Evolutionary conservation across 2,113 vertebrate species (phyloP), one percentile per base, ranked within the genome.

Genomic region (Psittacara wagleri): DNA sequence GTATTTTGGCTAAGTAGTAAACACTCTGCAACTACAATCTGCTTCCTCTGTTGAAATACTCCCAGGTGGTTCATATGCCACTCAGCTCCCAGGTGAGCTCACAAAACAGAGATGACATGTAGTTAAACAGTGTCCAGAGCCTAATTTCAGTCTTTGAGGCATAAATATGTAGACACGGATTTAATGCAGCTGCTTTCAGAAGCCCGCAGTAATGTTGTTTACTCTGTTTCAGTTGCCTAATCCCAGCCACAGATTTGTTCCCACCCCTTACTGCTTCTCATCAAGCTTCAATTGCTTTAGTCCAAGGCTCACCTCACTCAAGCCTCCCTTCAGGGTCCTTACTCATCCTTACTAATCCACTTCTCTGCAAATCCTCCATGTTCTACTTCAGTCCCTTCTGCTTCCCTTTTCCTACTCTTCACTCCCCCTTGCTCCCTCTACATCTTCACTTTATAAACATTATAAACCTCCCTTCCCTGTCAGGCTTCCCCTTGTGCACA

Each of bases 281-380:
- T 8, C 43, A 69, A 29, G 15, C 4, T 8, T 9, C 51, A n/a
- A 0, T 0, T 7, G 33, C 57, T 68, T 31, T 67, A 18, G 5
- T 70, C 68, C 44, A 63, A 48, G 41, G 20, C 59, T 69, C 68
- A 25, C 19, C 46, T 66, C 73, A 8, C n/a, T 37, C 49, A 17
- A 28, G 19, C 39, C n/a, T 83, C 51, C 43, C 33, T 52, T 16
- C 27, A 49, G 37, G 37, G 12, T 49, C 62, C 7, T 19, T 44
- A 5, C 24, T n/a, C 19, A 11, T 2, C 15, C 69, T 67, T 57
- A 22, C 31, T 57, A 91, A 46, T 3, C 9, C 19, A 3, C 29
- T 25, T 49, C 20, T 39, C n/a, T 24, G 19, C 28, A 48, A 69
- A 83, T 43, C 15, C 22, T 54, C 35, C 10, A 2, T 0, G 2